Percentiles rank a stretch among this genome's conserved stretches.
Conservation (phyloP, 1,140 invertebrate genomes). For the Ericerus pela region DNA sequence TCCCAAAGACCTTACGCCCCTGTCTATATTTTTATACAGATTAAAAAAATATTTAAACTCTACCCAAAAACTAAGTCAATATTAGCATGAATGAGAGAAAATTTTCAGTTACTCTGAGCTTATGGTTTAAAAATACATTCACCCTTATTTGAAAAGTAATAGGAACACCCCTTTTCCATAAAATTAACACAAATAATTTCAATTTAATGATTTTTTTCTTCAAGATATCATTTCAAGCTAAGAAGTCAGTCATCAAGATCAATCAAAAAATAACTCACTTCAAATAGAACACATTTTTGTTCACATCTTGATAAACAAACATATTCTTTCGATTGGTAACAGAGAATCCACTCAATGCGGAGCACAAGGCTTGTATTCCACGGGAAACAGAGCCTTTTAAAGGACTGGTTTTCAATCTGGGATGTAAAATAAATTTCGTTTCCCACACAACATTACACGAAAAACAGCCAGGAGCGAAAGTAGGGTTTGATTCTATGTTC, state of each 20-base stretch:
- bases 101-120: too few species aligned
- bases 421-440: constrained; percentile 52
- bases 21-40: too few species aligned
- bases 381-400: constrained; percentile 42
- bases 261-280: constrained; percentile 23
- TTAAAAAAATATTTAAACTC: too few species aligned
- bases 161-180: too few species aligned
- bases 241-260: too few species aligned
- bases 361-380: constrained; percentile 46
- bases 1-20: too few species aligned
- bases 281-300: constrained; percentile 55
- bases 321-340: constrained; percentile 63
- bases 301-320: constrained; percentile 59
- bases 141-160: constrained; percentile 1
- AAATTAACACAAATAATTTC: too few species aligned
- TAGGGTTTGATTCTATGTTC: not conserved
- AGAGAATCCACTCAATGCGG: constrained; percentile 52
- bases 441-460: constrained; percentile 58
- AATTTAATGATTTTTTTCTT: too few species aligned
- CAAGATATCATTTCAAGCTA: too few species aligned
- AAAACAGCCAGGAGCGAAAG: constrained; percentile 50
- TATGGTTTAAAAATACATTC: constrained; percentile 4
- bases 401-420: constrained; percentile 49
- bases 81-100: too few species aligned
- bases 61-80: too few species aligned